A percentile compares a stretch with the other conserved stretches of the same genome.
Evolutionary conservation across 1,140 invertebrate genomes (phyloP).

Genomic region (Berghia stephanieae): DNA sequence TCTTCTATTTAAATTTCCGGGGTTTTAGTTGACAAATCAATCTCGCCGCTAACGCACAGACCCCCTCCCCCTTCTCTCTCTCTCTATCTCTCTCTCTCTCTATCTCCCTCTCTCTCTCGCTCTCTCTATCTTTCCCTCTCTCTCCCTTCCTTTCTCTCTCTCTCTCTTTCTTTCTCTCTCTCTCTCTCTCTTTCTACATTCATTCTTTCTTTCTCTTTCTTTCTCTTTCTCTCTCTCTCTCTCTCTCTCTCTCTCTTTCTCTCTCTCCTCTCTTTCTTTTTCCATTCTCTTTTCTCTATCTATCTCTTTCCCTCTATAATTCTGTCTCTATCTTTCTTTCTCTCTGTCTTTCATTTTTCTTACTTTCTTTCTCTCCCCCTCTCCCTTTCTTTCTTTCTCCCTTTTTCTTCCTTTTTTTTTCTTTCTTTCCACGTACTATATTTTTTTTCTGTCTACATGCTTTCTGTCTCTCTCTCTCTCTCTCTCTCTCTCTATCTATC

Average conservation of each 20-base stretch:
- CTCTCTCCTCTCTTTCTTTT: conserved; percentile 14
- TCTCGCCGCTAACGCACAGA: not conserved
- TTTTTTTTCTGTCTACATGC: no score
- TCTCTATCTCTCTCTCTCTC: no score
- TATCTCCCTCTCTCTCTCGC: no score
- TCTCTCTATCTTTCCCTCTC: no score
- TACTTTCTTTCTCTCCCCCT: not conserved
- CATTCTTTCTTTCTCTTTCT: conserved; percentile 6
- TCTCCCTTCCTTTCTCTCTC: not conserved
- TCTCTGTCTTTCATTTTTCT: conserved; percentile 28
- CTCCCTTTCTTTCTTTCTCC: not conserved
- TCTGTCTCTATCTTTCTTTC: conserved; percentile 27
- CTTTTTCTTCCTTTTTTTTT: not conserved
- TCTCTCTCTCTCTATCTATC: no score
- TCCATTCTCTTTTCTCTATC: conserved; percentile 26
- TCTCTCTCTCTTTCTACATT: not conserved
- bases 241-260: not conserved
- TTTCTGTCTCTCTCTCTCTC: no score
- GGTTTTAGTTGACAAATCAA: not conserved
- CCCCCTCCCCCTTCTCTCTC: not conserved
- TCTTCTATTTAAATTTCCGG: not conserved
- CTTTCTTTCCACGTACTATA: not conserved
- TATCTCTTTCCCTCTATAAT: conserved; percentile 19
- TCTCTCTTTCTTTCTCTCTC: not conserved
- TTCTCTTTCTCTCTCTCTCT: not conserved